Evolutionary conservation across 2,113 vertebrate species (phyloP).

Genomic region (Hucho hucho): DNA sequence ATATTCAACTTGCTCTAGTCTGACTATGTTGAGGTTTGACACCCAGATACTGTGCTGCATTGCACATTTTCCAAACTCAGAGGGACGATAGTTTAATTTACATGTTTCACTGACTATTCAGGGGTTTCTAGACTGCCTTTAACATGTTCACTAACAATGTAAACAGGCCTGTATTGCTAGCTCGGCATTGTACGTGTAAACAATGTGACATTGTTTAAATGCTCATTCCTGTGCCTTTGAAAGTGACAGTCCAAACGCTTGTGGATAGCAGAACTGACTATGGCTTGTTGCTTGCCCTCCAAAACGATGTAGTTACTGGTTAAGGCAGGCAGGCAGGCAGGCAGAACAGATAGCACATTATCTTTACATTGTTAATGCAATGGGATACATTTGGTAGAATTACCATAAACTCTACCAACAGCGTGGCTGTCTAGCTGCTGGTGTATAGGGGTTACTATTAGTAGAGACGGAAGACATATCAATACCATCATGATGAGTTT

Average conservation of each 20-base stretch:
- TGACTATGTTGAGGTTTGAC: background rate
- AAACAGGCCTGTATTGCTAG: slow-evolving; percentile 56
- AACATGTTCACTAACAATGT: slow-evolving; percentile 58
- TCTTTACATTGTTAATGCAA: background rate
- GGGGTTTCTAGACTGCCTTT: slow-evolving; percentile 58
- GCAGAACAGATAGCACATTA: background rate
- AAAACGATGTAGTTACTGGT: background rate
- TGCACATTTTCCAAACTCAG: background rate
- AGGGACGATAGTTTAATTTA: background rate
- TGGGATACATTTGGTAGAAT: background rate
- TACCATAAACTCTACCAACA: too few species aligned
- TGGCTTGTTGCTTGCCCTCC: slow-evolving; percentile 32
- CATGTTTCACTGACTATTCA: too few species aligned
- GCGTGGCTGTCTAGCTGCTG: too few species aligned
- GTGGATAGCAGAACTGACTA: background rate
- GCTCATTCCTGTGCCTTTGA: slow-evolving; percentile 62
- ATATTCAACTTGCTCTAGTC: background rate
- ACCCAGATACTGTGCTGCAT: background rate
- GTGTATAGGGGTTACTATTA: too few species aligned
- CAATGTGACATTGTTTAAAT: slow-evolving; percentile 59
- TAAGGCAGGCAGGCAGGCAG: background rate
- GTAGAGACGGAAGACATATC: too few species aligned
- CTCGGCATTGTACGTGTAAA: slow-evolving; percentile 66
- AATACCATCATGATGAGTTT: too few species aligned
- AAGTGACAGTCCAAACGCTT: background rate